A percentile compares a stretch with the other conserved stretches of the same genome.
phyloP scores from a whole-genome alignment of 1,140 invertebrate genomes.

The Linepithema humile region DNA sequence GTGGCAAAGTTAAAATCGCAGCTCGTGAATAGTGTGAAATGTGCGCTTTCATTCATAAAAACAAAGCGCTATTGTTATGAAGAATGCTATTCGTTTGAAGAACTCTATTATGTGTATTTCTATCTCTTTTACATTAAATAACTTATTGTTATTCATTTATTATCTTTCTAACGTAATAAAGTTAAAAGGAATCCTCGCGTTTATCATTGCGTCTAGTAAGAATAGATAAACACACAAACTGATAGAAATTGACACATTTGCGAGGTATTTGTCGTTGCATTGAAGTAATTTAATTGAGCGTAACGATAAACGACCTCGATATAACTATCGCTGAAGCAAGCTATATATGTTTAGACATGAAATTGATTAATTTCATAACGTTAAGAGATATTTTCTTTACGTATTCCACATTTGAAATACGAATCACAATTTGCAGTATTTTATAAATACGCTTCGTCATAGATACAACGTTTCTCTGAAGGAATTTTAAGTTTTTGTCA shows the following conservation, averaged over 20 bases:
- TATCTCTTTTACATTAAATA: too few relatives aligned
- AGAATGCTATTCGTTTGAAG: too few relatives aligned
- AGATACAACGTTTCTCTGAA: not conserved
- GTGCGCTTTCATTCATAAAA: too few relatives aligned
- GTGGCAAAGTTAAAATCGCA: too few relatives aligned
- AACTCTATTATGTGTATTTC: too few relatives aligned
- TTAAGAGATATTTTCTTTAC: conserved; percentile 1
- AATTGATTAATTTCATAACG: conserved; percentile 24
- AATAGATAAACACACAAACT: not conserved
- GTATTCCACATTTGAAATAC: not conserved
- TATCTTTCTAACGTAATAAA: not conserved
- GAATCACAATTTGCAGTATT: not conserved
- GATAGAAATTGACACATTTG: not conserved
- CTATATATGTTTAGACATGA: not conserved
- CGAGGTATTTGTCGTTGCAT: not conserved
- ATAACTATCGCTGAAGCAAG: conserved; percentile 10
- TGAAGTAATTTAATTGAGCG: conserved; percentile 28
- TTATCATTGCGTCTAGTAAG: too few relatives aligned
- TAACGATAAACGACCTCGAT: conserved; percentile 18
- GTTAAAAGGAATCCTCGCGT: not conserved
- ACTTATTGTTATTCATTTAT: too few relatives aligned
- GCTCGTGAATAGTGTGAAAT: too few relatives aligned
- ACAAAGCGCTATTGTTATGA: too few relatives aligned
- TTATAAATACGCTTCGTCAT: conserved; percentile 12
- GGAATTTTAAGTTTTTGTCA: not conserved